Conservation (phyloP, 2,888 invertebrate genomes). For the Nomada fucata region DNA sequence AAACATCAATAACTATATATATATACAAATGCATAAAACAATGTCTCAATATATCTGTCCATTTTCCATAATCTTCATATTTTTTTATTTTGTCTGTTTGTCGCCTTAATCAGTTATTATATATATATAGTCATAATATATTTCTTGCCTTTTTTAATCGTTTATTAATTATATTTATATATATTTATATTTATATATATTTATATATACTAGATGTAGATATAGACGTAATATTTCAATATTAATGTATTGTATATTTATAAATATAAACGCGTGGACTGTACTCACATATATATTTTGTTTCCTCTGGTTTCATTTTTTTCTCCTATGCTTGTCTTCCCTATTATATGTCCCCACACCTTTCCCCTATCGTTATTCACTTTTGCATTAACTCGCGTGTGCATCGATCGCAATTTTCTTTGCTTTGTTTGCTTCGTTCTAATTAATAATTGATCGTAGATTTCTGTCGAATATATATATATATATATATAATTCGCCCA, state of each 20-base stretch:
- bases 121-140: constrained; percentile 70
- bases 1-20: constrained; percentile 84
- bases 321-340: constrained; percentile 44
- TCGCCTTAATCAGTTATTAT: constrained; percentile 72
- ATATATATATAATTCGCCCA: constrained; percentile 65
- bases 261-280: constrained; percentile 82
- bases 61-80: constrained; percentile 75
- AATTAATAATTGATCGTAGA: constrained; percentile 80
- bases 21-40: constrained; percentile 84
- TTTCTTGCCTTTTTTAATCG: constrained; percentile 70
- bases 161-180: constrained; percentile 73
- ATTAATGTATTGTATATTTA: constrained; percentile 78
- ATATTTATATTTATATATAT: constrained; percentile 65
- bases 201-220: constrained; percentile 72
- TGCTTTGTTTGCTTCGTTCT: constrained; percentile 49
- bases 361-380: constrained; percentile 1
- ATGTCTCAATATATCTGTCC: constrained; percentile 78
- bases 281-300: constrained; percentile 75
- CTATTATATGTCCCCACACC: constrained; percentile 32
- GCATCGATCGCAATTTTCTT: constrained; percentile 53
- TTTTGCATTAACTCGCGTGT: constrained; percentile 36
- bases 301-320: constrained; percentile 60
- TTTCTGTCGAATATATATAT: constrained; percentile 74
- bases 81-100: constrained; percentile 63
- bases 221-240: constrained; percentile 79